These are phyloP conservation scores for Acanthisitta chloris DNA, from an alignment of 2,113 vertebrate genomes.

Conservation along the genomic window DNA sequence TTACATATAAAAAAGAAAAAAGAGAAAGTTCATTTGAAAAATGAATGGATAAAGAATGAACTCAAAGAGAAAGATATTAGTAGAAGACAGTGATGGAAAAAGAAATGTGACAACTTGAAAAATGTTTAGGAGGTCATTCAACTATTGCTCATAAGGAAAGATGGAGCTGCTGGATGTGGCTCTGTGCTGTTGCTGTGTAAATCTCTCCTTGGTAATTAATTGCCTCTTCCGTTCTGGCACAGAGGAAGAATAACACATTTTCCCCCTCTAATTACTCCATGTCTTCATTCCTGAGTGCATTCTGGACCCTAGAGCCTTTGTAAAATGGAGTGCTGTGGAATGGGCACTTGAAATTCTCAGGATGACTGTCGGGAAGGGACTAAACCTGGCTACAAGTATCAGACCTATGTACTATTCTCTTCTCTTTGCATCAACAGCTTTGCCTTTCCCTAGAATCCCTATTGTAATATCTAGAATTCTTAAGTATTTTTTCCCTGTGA, in stretches of 20 bases:
- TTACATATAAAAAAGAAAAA: background rate
- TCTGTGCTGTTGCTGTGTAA: background rate
- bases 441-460: background rate
- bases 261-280: background rate
- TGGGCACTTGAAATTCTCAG: background rate
- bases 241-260: background rate
- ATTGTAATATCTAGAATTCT: background rate
- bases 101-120: background rate
- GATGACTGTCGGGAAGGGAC: background rate
- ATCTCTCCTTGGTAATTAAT: background rate
- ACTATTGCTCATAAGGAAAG: background rate
- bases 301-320: rapidly evolving
- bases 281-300: background rate
- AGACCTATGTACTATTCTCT: background rate
- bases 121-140: background rate
- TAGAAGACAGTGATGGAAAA: background rate
- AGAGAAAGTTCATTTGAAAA: background rate
- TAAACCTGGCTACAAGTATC: background rate
- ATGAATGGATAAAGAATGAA: background rate
- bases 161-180: background rate
- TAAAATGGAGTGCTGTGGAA: background rate
- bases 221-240: background rate
- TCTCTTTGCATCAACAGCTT: background rate
- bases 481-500: background rate
- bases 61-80: background rate